Percentiles rank a stretch among this genome's conserved stretches.
These are phyloP conservation scores for Aurelia sp. DNA, from an alignment of 30 jellyfish, hydroid and myxozoan species.

Conservation along the genomic window DNA sequence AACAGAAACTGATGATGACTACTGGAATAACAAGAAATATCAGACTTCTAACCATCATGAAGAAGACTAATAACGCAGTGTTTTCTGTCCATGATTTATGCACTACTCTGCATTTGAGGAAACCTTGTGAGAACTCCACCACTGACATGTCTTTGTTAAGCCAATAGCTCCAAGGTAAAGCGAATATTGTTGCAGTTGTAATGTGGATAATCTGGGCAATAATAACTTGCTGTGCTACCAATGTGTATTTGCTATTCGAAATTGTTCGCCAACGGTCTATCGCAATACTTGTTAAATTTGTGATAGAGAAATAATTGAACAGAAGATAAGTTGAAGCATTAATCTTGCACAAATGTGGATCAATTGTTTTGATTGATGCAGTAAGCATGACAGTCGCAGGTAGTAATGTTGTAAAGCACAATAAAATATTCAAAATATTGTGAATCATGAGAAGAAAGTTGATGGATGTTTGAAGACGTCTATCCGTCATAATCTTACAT, in stretches of 20 bases:
- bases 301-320: constrained; percentile 35
- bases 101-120: constrained; percentile 49
- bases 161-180: constrained; percentile 48
- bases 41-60: constrained; percentile 4
- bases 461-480: constrained; percentile 54
- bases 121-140: constrained; percentile 49
- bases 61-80: not conserved
- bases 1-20: constrained; percentile 31
- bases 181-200: not conserved
- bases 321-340: constrained; percentile 39
- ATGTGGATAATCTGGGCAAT: constrained; percentile 23
- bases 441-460: constrained; percentile 51
- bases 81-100: constrained; percentile 8
- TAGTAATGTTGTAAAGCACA: constrained; percentile 39
- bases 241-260: constrained; percentile 30
- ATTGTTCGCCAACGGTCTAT: constrained; percentile 52
- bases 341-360: constrained; percentile 18
- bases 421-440: constrained; percentile 29
- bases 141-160: constrained; percentile 4
- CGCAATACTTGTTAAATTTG: constrained; percentile 54
- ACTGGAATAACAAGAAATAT: constrained; percentile 28
- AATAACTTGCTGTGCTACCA: constrained; percentile 36
- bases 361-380: not conserved
- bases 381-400: constrained; percentile 39
- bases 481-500: constrained; percentile 52